phyloP scores from a whole-genome alignment of 1,140 invertebrate species.

The Aphaenogaster rudis region DNA sequence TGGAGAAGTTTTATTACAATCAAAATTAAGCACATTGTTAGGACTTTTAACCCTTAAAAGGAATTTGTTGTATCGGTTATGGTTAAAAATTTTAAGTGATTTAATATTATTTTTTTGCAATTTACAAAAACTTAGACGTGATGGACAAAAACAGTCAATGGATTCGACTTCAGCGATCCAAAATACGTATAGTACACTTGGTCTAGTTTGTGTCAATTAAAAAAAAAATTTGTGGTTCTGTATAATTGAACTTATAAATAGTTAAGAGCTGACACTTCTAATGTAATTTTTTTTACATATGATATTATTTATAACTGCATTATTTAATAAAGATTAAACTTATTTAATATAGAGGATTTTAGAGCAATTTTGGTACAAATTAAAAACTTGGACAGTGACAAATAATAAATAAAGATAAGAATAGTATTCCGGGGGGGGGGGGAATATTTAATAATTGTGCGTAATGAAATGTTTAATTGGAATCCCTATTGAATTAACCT shows the following conservation, averaged over 20 bases:
- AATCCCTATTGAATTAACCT: background rate
- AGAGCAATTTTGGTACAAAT: background rate
- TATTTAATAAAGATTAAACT: background rate
- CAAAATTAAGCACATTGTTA: too few relatives aligned
- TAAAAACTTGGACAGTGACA: background rate
- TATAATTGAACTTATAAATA: slow-evolving; percentile 3
- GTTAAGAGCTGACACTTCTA: background rate
- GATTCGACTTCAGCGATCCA: too few relatives aligned
- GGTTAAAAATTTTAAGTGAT: too few relatives aligned
- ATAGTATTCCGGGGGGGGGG: background rate
- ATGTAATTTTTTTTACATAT: background rate
- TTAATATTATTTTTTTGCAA: too few relatives aligned
- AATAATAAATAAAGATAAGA: background rate
- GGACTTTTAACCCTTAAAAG: too few relatives aligned
- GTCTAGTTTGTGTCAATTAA: too few relatives aligned
- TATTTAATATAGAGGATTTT: background rate
- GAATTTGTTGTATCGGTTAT: too few relatives aligned
- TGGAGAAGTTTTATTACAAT: too few relatives aligned
- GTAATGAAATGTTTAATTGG: slow-evolving; percentile 31
- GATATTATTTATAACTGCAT: background rate
- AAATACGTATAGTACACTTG: too few relatives aligned
- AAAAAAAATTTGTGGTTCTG: too few relatives aligned
- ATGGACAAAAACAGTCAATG: too few relatives aligned
- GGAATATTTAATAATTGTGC: background rate
- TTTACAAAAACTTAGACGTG: too few relatives aligned